A percentile compares a stretch with the other conserved stretches of the same genome.
Conservation (phyloP, 2,113 vertebrate species). For the Melozone crissalis region DNA sequence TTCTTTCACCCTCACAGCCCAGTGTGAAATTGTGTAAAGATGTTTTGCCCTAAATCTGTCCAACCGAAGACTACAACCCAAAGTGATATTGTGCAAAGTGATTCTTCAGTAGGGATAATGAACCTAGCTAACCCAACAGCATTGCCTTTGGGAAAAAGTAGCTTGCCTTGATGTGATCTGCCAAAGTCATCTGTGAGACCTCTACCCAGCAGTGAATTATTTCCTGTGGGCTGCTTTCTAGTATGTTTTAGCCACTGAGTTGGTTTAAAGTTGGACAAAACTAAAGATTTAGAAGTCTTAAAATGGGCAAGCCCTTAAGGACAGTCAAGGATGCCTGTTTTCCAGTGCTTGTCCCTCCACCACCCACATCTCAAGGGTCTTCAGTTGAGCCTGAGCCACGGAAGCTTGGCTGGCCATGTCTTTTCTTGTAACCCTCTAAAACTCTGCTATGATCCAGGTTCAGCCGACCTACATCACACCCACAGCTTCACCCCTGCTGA, state of each 20-base stretch:
- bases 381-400: not conserved
- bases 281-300: not conserved
- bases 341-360: not conserved
- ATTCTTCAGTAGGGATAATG: not conserved
- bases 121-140: not conserved
- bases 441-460: not conserved
- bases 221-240: not conserved
- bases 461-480: not conserved
- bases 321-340: not conserved
- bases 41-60: not conserved
- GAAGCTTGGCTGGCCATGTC: not conserved
- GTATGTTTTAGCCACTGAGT: not conserved
- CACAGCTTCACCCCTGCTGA: not conserved
- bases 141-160: not conserved
- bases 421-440: not conserved
- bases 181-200: not conserved
- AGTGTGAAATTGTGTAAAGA: not conserved
- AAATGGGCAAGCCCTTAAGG: not conserved
- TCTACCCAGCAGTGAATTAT: not conserved
- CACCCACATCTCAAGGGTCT: not conserved
- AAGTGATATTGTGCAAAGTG: not conserved
- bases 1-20: not conserved
- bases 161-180: not conserved
- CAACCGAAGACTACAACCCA: not conserved
- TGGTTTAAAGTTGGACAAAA: not conserved